Percentiles rank a stretch among this genome's conserved stretches.
phyloP scores from a whole-genome alignment of 2,888 invertebrate species.

The Dryobota labecula region DNA sequence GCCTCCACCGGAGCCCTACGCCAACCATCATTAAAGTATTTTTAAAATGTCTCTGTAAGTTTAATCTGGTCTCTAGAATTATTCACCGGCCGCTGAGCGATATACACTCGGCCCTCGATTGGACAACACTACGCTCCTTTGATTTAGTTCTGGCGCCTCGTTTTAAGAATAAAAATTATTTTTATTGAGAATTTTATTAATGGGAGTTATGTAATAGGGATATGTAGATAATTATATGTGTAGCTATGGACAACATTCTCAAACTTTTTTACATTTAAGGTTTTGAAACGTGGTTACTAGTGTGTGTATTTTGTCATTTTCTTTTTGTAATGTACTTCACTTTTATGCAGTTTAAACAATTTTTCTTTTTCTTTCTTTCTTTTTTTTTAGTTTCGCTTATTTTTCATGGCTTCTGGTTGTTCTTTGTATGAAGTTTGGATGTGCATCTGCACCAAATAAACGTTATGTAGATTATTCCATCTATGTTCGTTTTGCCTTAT shows the following conservation, averaged over 20 bases:
- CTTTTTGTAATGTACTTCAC: no score
- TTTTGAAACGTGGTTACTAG: no score
- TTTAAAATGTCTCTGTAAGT: constrained; percentile 81
- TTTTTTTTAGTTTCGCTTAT: constrained; percentile 9
- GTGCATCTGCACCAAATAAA: neutral
- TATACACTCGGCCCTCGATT: constrained; percentile 71
- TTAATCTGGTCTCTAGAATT: constrained; percentile 80
- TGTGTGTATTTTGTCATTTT: no score
- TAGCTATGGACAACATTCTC: no score
- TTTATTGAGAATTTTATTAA: constrained; percentile 61
- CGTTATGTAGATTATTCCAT: neutral
- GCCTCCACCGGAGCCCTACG: constrained; percentile 66
- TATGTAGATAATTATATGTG: neutral
- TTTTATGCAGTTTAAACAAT: no score
- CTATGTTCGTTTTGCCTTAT: neutral
- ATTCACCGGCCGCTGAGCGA: constrained; percentile 85
- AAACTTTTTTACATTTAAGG: no score
- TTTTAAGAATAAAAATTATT: constrained; percentile 48
- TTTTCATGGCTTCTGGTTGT: neutral
- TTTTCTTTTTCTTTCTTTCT: no score
- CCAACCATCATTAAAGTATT: constrained; percentile 67
- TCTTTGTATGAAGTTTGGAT: neutral
- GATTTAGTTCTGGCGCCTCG: constrained; percentile 58
- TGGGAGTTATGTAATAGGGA: constrained; percentile 54
- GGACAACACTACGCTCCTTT: constrained; percentile 56